These are phyloP conservation scores for Deilephila elpenor DNA, from an alignment of 2,888 invertebrate genomes.

Conservation along the genomic window DNA sequence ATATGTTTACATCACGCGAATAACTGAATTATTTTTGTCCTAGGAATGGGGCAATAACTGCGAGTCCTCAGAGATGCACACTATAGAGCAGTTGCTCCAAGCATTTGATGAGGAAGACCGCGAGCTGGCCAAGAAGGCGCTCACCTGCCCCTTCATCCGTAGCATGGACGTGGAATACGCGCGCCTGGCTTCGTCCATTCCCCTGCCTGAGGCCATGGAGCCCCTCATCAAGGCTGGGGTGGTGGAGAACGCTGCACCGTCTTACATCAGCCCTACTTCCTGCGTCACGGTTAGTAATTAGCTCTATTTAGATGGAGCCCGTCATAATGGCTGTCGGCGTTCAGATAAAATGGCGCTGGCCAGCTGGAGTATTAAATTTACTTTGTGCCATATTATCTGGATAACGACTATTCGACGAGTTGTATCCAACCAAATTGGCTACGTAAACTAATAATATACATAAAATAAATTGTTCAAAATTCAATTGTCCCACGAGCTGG, in stretches of 20 bases:
- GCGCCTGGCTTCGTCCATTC: constrained; percentile 72
- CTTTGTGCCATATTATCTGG: too few species aligned
- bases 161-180: constrained; percentile 97
- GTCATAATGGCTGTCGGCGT: too few species aligned
- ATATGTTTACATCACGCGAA: too few species aligned
- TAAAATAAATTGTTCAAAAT: too few species aligned
- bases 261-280: constrained; percentile 77
- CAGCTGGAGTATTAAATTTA: not conserved
- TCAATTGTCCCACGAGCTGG: too few species aligned
- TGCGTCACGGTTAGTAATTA: constrained; percentile 28
- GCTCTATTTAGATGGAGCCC: too few species aligned
- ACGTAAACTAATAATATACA: too few species aligned
- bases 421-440: too few species aligned
- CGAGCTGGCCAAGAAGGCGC: constrained; percentile 89
- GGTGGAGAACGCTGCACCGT: constrained; percentile 88
- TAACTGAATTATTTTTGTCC: not conserved
- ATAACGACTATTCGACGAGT: too few species aligned
- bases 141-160: constrained; percentile 93
- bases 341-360: too few species aligned
- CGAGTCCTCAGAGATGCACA: constrained; percentile 92
- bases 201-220: constrained; percentile 66
- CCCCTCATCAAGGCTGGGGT: constrained; percentile 85
- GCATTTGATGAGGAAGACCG: constrained; percentile 95
- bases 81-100: constrained; percentile 90
- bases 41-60: constrained; percentile 94